A percentile compares a stretch with the other conserved stretches of the same genome.
Conservation (phyloP, 1,140 invertebrate species). For the Drosophila biarmipes region DNA sequence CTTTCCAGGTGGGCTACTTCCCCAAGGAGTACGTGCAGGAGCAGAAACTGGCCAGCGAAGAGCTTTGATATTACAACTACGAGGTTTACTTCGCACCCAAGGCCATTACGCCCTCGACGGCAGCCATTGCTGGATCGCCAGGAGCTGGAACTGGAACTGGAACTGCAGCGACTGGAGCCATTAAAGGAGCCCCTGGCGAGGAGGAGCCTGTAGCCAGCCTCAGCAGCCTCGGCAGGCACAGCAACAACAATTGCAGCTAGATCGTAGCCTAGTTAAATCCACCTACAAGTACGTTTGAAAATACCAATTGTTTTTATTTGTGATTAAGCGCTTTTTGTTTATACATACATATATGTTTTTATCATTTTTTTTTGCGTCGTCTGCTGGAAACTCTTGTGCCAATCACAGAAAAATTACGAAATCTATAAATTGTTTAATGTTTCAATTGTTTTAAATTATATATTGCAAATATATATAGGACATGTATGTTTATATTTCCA, state of each 20-base stretch:
- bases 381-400: constrained; percentile 55
- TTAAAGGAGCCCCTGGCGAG: neutral
- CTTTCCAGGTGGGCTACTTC: constrained; percentile 86
- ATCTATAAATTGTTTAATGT: constrained; percentile 7
- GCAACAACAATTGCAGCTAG: constrained; percentile 23
- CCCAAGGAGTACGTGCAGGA: constrained; percentile 88
- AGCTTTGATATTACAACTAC: constrained; percentile 85
- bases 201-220: neutral
- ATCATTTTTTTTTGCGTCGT: constrained; percentile 19
- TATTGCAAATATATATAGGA: constrained; percentile 38
- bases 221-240: constrained; percentile 6
- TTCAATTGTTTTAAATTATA: constrained; percentile 41
- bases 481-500: constrained; percentile 23
- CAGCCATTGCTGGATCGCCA: constrained; percentile 55
- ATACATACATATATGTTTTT: neutral
- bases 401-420: constrained; percentile 47
- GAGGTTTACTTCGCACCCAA: constrained; percentile 77
- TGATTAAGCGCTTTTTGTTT: constrained; percentile 31
- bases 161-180: neutral
- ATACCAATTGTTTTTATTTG: constrained; percentile 38
- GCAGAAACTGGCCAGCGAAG: constrained; percentile 72
- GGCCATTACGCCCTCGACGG: constrained; percentile 53
- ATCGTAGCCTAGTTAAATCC: constrained; percentile 64
- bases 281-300: constrained; percentile 21
- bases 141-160: neutral